Evolutionary conservation across 1,140 invertebrate species (phyloP), one percentile per base, ranked within the genome.

Genomic region (Diuraphis noxia): DNA sequence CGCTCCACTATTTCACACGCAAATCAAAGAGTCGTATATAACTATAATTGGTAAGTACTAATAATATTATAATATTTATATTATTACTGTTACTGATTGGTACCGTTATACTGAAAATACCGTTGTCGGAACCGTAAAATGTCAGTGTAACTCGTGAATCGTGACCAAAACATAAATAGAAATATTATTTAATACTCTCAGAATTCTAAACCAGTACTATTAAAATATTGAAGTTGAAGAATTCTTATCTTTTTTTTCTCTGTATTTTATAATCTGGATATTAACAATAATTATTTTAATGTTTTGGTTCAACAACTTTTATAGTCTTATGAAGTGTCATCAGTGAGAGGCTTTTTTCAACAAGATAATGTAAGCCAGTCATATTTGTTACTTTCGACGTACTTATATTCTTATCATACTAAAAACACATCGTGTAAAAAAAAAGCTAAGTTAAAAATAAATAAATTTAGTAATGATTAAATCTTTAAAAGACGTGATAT

Each of bases 1-100:
- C 93, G 96, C 96, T n/a, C 97, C 97, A 8, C 97, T 96, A 46
- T 98, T 98, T 94, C 96, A 97, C 93, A 98, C 97, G 0, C 96
- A 92, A 93, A 94, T 95, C 85, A 92, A 92, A 86, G 88, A 92
- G 40, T 85, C 88, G 0, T 84, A 72, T 38, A 92, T 92, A 43
- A 89, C 88, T 30, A 89, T 92, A 46, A 92, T 89, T 34, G 92
- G 92, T 92, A 40, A 56, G 92, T 81, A 21, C 2, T 38, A 72
- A n/a, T 72, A n/a, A n/a, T n/a, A n/a, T n/a, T 0, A 23, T 23
- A 1, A 4, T 10, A 34, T 49, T 0, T 21, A 49, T 72, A 72
- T 72, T n/a, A 72, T 17, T 72, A 72, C 13, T n/a, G 5, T 34
- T 13, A n/a, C 13, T 6, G 0, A n/a, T n/a, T 72, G n/a, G 56